Evolutionary conservation across 2,888 invertebrate genomes (phyloP).

Genomic region (Clunio marinus): DNA sequence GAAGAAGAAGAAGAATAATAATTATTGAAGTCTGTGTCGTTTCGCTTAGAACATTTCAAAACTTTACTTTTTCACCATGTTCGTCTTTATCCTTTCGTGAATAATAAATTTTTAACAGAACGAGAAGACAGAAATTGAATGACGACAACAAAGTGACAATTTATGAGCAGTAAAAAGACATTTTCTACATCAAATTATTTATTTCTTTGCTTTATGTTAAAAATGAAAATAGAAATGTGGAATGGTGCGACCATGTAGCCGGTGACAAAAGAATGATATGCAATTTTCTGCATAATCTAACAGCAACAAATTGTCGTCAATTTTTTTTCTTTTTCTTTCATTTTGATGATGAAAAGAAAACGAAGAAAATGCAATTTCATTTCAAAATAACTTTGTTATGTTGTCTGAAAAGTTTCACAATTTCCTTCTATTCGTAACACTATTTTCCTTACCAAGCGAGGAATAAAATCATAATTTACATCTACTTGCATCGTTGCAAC

Average conservation of each 20-base stretch:
- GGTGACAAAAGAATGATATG: conserved; percentile 31
- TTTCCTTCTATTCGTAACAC: neutral
- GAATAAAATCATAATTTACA: conserved; percentile 24
- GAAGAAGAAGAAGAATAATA: neutral
- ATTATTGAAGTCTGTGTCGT: conserved; percentile 13
- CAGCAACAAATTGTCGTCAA: conserved; percentile 32
- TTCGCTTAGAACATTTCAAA: neutral
- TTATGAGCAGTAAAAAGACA: neutral
- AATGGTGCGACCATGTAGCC: too few relatives aligned
- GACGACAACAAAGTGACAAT: conserved; percentile 6
- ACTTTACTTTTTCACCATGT: neutral
- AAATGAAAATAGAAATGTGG: too few relatives aligned
- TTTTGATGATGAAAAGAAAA: neutral
- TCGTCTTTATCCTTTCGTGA: neutral
- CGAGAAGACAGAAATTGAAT: conserved; percentile 21
- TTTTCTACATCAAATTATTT: conserved; percentile 24
- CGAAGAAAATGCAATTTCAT: conserved; percentile 3
- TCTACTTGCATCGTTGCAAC: neutral
- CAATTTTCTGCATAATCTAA: conserved; percentile 35
- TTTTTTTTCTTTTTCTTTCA: conserved; percentile 16
- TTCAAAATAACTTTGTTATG: conserved; percentile 18
- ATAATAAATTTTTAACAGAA: conserved; percentile 9
- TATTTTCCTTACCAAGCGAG: neutral
- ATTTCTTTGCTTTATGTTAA: neutral
- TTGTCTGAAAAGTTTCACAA: conserved; percentile 13